A percentile compares a stretch with the other conserved stretches of the same genome.
Conservation (phyloP, 2,888 invertebrate genomes). For the Agrilus cyanescens region DNA sequence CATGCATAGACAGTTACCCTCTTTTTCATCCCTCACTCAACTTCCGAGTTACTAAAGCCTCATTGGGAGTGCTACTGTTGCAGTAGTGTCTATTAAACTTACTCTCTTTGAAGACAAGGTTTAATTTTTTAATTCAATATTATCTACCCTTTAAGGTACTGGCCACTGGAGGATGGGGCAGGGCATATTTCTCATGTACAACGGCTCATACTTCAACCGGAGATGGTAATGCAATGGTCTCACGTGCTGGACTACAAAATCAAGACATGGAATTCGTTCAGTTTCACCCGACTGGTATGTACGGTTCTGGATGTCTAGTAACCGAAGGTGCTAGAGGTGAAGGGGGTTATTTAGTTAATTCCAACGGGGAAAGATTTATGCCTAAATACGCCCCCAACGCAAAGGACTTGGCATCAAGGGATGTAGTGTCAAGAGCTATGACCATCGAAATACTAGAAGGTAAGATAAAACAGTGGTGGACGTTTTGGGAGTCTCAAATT, state of each 20-base stretch:
- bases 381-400: slow-evolving; percentile 94
- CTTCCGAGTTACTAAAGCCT: too few relatives aligned
- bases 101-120: too few relatives aligned
- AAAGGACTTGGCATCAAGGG: slow-evolving; percentile 91
- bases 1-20: too few relatives aligned
- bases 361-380: slow-evolving; percentile 94
- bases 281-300: slow-evolving; percentile 93
- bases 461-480: slow-evolving; percentile 11
- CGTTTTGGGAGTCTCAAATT: too few relatives aligned
- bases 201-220: slow-evolving; percentile 96
- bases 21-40: too few relatives aligned
- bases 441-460: slow-evolving; percentile 93
- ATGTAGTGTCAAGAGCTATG: slow-evolving; percentile 92
- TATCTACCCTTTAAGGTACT: slow-evolving; percentile 26
- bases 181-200: slow-evolving; percentile 93
- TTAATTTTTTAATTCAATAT: too few relatives aligned
- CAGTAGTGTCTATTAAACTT: too few relatives aligned
- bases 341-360: slow-evolving; percentile 88
- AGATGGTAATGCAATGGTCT: slow-evolving; percentile 89
- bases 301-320: slow-evolving; percentile 92
- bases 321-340: slow-evolving; percentile 95
- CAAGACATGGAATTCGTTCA: slow-evolving; percentile 97
- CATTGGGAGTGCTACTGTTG: too few relatives aligned
- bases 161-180: slow-evolving; percentile 77
- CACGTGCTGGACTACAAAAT: slow-evolving; percentile 81